Conservation (phyloP, 2,888 invertebrate species). For the Schizaphis graminum region DNA sequence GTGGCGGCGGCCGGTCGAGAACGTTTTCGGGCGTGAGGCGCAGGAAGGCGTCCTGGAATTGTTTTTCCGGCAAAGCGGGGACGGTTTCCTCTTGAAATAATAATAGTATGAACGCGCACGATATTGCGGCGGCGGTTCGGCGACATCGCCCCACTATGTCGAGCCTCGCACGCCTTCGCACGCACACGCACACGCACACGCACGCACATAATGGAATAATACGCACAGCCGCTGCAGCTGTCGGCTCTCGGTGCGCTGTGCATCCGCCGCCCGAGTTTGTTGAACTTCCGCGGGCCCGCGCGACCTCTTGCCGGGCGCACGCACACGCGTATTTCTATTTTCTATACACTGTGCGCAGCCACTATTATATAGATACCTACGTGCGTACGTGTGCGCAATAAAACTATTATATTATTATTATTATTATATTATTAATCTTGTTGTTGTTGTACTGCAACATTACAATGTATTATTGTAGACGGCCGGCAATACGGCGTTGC, state of each 20-base stretch:
- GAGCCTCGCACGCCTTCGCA: neutral
- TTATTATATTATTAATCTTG: neutral
- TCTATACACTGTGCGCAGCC: too few relatives aligned
- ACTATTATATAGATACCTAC: neutral
- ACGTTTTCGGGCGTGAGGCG: neutral
- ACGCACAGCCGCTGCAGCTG: slow-evolving; percentile 43
- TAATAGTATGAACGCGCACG: slow-evolving; percentile 32
- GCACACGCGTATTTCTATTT: neutral
- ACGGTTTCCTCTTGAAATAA: slow-evolving; percentile 42
- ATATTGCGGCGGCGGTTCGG: slow-evolving; percentile 46
- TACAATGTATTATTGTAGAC: neutral
- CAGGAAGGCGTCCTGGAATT: slow-evolving; percentile 2
- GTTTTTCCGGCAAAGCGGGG: neutral
- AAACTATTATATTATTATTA: neutral
- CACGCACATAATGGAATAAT: neutral
- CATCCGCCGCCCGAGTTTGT: slow-evolving; percentile 56
- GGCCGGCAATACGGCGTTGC: neutral
- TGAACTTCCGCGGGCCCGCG: slow-evolving; percentile 55
- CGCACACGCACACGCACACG: neutral
- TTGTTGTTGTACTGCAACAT: neutral
- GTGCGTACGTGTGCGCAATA: slow-evolving; percentile 33
- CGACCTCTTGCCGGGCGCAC: slow-evolving; percentile 57
- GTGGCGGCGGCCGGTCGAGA: neutral
- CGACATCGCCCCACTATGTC: neutral
- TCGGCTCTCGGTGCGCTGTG: slow-evolving; percentile 14